Percentiles rank a stretch among this genome's conserved stretches.
These are phyloP conservation scores for Pangasianodon gigas DNA, from an alignment of 2,113 vertebrate species.

Conservation along the genomic window DNA sequence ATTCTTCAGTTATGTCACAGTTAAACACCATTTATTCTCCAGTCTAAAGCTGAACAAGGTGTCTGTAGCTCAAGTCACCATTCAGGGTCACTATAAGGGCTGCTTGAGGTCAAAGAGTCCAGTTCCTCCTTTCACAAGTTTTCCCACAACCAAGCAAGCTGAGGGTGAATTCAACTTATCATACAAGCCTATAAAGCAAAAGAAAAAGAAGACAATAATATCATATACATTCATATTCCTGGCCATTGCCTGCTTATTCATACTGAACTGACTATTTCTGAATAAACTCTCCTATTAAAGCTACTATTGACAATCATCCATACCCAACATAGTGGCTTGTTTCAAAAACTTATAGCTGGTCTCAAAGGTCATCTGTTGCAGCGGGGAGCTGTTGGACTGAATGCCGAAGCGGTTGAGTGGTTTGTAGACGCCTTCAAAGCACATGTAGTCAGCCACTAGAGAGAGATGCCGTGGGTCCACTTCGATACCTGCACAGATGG, in stretches of 20 bases:
- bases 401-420: constrained; percentile 89
- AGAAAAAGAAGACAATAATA: background rate
- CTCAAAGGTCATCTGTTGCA: constrained; percentile 99
- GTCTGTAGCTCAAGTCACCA: background rate
- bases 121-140: constrained; percentile 92
- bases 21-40: background rate
- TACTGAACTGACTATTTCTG: background rate
- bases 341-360: constrained; percentile 96
- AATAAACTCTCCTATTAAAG: background rate
- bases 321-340: constrained; percentile 88
- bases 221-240: background rate
- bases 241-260: background rate
- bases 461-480: constrained; percentile 95
- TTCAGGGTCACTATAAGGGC: constrained; percentile 78
- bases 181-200: constrained; percentile 74
- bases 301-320: constrained; percentile 22
- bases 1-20: background rate
- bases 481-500: constrained; percentile 79
- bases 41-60: background rate
- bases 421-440: constrained; percentile 92
- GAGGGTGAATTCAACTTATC: constrained; percentile 90
- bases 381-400: constrained; percentile 87
- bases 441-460: constrained; percentile 98
- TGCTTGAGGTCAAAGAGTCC: constrained; percentile 97
- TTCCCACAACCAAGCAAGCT: constrained; percentile 90